Conservation (phyloP, 2,113 vertebrate genomes). For the Taurulus bubalis region DNA sequence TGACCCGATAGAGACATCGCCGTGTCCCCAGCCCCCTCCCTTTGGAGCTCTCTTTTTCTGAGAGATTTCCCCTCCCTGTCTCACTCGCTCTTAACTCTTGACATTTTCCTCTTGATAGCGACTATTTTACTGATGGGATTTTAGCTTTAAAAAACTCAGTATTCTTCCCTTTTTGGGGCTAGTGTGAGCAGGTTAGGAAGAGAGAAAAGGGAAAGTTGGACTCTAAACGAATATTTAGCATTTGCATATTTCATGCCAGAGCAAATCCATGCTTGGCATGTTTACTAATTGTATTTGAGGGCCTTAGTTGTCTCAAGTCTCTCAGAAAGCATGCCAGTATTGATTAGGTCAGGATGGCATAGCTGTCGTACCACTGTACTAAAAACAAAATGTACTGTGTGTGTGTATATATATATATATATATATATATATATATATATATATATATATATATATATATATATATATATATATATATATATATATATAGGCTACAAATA, state of each 20-base stretch:
- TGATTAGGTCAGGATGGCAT: constrained; percentile 31
- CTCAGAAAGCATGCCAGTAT: constrained; percentile 38
- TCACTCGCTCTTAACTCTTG: constrained; percentile 7
- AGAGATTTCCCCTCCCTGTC: constrained; percentile 12
- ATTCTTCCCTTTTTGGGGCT: neutral
- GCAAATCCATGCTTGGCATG: constrained; percentile 4
- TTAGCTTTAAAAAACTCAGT: constrained; percentile 14
- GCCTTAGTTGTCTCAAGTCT: constrained; percentile 26
- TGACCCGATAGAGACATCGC: constrained; percentile 46
- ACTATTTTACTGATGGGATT: constrained; percentile 33
- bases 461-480: too few relatives aligned
- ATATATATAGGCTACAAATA: too few relatives aligned
- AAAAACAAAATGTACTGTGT: too few relatives aligned
- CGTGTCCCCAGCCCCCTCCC: constrained; percentile 16
- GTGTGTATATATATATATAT: too few relatives aligned
- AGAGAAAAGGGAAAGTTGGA: constrained; percentile 10
- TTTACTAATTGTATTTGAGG: neutral
- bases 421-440: too few relatives aligned
- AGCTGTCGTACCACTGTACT: constrained; percentile 23
- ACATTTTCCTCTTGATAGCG: constrained; percentile 7
- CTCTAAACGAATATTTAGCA: neutral
- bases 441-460: neutral
- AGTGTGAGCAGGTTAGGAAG: neutral
- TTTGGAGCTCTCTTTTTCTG: neutral
- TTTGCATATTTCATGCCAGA: neutral